These are phyloP conservation scores for Diorhabda carinulata DNA, from an alignment of 1,140 invertebrate species.

Conservation along the genomic window DNA sequence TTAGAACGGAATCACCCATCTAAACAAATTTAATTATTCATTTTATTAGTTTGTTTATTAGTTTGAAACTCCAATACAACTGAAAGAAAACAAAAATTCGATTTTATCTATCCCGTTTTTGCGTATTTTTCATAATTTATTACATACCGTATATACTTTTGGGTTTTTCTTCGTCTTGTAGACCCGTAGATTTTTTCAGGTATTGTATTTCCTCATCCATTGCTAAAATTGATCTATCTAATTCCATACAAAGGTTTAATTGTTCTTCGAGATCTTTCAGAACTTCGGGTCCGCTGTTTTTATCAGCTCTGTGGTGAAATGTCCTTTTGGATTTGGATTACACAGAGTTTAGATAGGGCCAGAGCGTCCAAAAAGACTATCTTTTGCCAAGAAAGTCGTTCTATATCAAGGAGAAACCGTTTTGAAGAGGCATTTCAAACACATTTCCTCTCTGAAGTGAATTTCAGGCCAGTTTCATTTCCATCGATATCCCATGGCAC, in stretches of 20 bases:
- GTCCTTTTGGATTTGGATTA: too few species aligned
- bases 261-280: slow-evolving; percentile 81
- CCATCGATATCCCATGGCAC: too few species aligned
- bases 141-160: slow-evolving; percentile 54
- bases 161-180: slow-evolving; percentile 60
- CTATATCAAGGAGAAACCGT: too few species aligned
- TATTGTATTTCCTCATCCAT: slow-evolving; percentile 94
- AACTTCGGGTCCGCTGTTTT: slow-evolving; percentile 85
- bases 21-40: too few species aligned
- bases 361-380: too few species aligned
- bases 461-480: too few species aligned
- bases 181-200: slow-evolving; percentile 67
- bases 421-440: too few species aligned
- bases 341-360: too few species aligned
- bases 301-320: slow-evolving; percentile 76
- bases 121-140: slow-evolving; percentile 13
- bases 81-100: slow-evolving; percentile 3
- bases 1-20: too few species aligned
- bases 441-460: too few species aligned
- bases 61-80: not conserved
- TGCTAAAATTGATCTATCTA: slow-evolving; percentile 80
- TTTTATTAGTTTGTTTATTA: too few species aligned
- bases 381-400: too few species aligned
- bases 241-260: slow-evolving; percentile 79
- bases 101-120: not conserved